These are phyloP conservation scores for Protobothrops mucrosquamatus DNA, from an alignment of 2,113 vertebrate species.

Conservation along the genomic window DNA sequence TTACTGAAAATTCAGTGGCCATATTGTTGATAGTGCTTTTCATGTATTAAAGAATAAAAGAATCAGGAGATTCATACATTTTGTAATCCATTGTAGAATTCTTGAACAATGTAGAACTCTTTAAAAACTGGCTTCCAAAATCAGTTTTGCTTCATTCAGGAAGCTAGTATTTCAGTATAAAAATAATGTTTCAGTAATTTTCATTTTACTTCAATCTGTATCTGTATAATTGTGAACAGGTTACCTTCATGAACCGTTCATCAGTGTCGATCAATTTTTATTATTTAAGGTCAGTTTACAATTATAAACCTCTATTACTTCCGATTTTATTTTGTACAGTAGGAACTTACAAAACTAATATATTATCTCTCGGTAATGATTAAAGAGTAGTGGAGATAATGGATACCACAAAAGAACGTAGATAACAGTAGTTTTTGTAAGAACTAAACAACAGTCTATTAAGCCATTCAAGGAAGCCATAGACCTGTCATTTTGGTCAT, in stretches of 20 bases:
- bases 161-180: not conserved
- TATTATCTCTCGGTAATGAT: too few relatives aligned
- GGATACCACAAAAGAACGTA: too few relatives aligned
- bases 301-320: too few relatives aligned
- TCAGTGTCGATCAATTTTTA: too few relatives aligned
- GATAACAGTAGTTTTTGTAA: too few relatives aligned
- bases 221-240: not conserved
- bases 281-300: too few relatives aligned
- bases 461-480: conserved; percentile 55
- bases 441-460: too few relatives aligned
- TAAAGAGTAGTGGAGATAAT: too few relatives aligned
- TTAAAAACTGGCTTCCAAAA: not conserved
- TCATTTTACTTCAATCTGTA: not conserved
- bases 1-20: not conserved
- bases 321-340: too few relatives aligned
- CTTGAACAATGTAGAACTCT: not conserved
- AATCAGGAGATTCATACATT: not conserved
- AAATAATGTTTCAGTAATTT: not conserved
- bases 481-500: conserved; percentile 65
- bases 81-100: not conserved
- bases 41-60: not conserved
- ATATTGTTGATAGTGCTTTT: not conserved
- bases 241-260: not conserved
- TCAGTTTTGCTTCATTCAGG: not conserved
- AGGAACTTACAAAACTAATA: too few relatives aligned